Evolutionary conservation across 2,113 vertebrate species (phyloP).

Genomic region (Pao palembangensis): DNA sequence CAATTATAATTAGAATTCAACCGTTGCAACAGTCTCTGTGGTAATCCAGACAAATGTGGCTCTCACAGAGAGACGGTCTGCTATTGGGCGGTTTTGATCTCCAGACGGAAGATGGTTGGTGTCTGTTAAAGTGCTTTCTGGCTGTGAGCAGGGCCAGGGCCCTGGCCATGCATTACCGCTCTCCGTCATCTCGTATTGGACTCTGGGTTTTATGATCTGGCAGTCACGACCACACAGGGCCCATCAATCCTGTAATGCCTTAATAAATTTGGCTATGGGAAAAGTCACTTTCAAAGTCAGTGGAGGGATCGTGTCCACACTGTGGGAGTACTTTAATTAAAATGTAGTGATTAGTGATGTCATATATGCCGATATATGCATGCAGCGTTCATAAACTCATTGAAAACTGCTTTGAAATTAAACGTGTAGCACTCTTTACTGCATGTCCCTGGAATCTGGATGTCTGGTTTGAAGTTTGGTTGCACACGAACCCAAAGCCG

Average conservation of each 20-base stretch:
- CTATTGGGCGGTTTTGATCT: conserved; percentile 22
- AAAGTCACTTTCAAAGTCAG: conserved; percentile 53
- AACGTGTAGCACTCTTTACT: not conserved
- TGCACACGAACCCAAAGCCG: conserved; percentile 3
- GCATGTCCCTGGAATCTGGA: not conserved
- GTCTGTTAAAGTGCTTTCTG: conserved; percentile 37
- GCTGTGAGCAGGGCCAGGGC: conserved; percentile 39
- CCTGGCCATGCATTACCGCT: conserved; percentile 49
- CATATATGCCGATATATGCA: conserved; percentile 24
- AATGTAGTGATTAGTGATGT: conserved; percentile 2
- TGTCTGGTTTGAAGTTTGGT: conserved; percentile 21
- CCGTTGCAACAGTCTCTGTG: no score
- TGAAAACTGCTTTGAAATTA: not conserved
- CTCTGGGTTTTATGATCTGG: conserved; percentile 44
- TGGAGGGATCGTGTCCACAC: not conserved
- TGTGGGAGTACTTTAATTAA: conserved; percentile 36
- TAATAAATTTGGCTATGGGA: conserved; percentile 38
- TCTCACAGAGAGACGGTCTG: not conserved
- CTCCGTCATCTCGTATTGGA: conserved; percentile 40
- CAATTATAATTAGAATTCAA: no score
- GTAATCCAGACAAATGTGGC: no score
- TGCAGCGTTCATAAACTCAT: conserved; percentile 2
- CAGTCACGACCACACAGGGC: conserved; percentile 26
- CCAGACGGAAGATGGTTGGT: conserved; percentile 13
- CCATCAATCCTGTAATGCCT: conserved; percentile 42